Conservation (phyloP, 2,113 vertebrate genomes). For the Ctenomys sociabilis region DNA sequence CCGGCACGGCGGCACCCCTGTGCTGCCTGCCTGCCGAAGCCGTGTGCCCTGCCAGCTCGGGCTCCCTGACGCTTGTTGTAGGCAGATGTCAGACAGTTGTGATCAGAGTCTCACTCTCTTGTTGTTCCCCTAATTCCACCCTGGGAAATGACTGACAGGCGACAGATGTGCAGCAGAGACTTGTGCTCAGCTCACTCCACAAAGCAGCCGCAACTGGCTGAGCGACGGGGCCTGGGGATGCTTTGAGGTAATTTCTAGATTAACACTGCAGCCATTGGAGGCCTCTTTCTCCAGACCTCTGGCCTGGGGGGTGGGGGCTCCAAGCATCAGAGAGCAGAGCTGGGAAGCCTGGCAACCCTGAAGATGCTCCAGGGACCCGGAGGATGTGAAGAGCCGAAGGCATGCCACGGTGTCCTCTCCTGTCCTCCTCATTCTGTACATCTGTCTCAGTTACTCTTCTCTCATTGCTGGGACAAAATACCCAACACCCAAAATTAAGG, state of each 20-base stretch:
- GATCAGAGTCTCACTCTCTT: constrained; percentile 18
- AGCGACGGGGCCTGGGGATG: not conserved
- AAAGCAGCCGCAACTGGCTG: not conserved
- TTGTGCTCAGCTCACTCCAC: not conserved
- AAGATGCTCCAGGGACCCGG: accelerated
- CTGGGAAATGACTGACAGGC: constrained; percentile 44
- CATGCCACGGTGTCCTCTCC: accelerated
- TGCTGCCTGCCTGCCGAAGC: not conserved
- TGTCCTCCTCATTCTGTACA: accelerated
- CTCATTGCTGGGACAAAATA: too few relatives aligned
- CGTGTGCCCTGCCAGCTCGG: not conserved
- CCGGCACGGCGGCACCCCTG: not conserved
- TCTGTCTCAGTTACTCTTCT: too few relatives aligned
- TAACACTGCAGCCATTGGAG: accelerated
- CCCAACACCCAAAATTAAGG: too few relatives aligned
- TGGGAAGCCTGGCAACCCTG: accelerated
- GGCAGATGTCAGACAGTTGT: constrained; percentile 65
- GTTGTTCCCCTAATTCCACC: constrained; percentile 56
- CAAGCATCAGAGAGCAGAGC: accelerated
- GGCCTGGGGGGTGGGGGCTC: accelerated
- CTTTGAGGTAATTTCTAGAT: not conserved
- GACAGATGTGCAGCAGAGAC: constrained; percentile 19
- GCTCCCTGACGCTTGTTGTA: not conserved
- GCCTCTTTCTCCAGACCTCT: too few relatives aligned
- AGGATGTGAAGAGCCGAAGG: accelerated